A percentile compares a stretch with the other conserved stretches of the same genome.
phyloP scores from a whole-genome alignment of 2,888 invertebrate genomes.

The Drosophila maculinotata region DNA sequence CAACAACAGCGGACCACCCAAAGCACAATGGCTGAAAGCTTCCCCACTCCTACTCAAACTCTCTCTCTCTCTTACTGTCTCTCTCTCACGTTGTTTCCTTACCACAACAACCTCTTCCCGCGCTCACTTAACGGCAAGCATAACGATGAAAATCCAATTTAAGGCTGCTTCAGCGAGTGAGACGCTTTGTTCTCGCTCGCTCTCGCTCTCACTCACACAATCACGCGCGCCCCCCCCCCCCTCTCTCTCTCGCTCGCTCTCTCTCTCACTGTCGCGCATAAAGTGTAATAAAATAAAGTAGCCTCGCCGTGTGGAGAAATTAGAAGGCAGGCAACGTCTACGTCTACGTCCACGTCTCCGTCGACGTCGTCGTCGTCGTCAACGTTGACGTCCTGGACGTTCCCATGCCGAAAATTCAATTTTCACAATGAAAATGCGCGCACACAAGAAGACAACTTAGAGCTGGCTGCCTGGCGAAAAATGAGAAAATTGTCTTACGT shows the following conservation, averaged over 20 bases:
- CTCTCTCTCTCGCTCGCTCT: constrained; percentile 27
- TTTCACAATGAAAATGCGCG: constrained; percentile 75
- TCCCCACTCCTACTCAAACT: constrained; percentile 15
- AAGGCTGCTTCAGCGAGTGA: constrained; percentile 71
- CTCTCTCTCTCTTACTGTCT: constrained; percentile 6
- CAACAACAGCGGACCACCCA: constrained; percentile 57
- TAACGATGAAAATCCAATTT: constrained; percentile 83
- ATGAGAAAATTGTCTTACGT: constrained; percentile 82
- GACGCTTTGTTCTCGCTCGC: constrained; percentile 45
- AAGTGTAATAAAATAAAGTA: constrained; percentile 84
- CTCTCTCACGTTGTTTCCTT: constrained; percentile 15
- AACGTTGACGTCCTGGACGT: constrained; percentile 54
- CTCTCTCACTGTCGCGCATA: constrained; percentile 56
- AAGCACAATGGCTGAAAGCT: constrained; percentile 64
- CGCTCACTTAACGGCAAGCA: constrained; percentile 73
- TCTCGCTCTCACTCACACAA: constrained; percentile 38
- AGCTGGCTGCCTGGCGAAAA: constrained; percentile 63
- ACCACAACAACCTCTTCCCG: constrained; percentile 50
- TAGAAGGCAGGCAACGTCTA: constrained; percentile 51
- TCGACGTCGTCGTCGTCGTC: constrained; percentile 19
- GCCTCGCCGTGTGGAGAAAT: constrained; percentile 69
- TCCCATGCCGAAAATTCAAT: constrained; percentile 83
- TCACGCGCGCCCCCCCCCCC: background rate
- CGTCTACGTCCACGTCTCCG: constrained; percentile 15
- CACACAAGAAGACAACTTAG: constrained; percentile 62